Conservation (phyloP, 2,113 vertebrate species). For the Nannospalax galili region DNA sequence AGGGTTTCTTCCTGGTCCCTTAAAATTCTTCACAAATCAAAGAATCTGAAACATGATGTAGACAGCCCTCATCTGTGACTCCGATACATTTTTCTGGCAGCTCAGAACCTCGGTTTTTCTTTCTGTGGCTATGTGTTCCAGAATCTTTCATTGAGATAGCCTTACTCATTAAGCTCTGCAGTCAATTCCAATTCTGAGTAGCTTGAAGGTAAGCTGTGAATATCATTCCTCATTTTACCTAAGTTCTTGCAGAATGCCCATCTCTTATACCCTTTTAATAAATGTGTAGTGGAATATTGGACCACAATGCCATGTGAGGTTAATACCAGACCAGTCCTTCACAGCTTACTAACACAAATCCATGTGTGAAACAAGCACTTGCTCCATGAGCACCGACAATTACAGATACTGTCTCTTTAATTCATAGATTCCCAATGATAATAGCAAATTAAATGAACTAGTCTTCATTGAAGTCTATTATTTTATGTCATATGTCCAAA, state of each 20-base stretch:
- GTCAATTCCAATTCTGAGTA: not conserved
- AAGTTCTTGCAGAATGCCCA: not conserved
- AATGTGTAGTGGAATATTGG: not conserved
- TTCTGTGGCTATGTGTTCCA: not conserved
- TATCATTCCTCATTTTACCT: not conserved
- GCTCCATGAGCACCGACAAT: not conserved
- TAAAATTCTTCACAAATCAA: slow-evolving; percentile 24
- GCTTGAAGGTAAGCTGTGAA: not conserved
- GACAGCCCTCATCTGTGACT: not conserved
- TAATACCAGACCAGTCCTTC: not conserved
- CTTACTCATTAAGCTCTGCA: not conserved
- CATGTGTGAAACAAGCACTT: no score
- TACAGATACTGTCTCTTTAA: not conserved
- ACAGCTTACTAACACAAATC: not conserved
- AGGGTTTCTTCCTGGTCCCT: not conserved
- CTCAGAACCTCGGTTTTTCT: not conserved
- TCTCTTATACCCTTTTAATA: not conserved
- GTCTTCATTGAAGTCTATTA: not conserved
- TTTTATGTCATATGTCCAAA: not conserved
- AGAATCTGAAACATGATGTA: slow-evolving; percentile 4
- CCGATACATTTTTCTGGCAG: not conserved
- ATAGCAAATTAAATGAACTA: slow-evolving; percentile 16
- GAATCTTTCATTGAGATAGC: not conserved
- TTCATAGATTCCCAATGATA: not conserved
- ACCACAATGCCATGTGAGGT: not conserved